Evolutionary conservation across 1,140 invertebrate species (phyloP), one percentile per base, ranked within the genome.

Genomic region (Ericerus pela): DNA sequence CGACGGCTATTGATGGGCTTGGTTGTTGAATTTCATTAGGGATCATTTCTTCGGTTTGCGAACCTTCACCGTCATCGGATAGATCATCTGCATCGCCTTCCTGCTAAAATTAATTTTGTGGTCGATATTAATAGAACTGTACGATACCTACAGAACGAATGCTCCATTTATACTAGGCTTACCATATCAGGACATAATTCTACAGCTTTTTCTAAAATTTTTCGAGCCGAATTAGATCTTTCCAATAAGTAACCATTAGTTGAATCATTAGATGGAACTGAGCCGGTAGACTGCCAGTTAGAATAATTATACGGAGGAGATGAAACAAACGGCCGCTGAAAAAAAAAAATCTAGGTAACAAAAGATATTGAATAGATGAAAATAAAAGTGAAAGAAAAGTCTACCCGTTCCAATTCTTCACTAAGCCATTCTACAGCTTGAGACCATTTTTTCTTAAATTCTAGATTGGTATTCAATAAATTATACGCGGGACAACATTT

Each of bases 181-280:
- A 85, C 84, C 62, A 84, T 81, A 61, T 88, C 84, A 4, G 85
- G 84, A 64, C 84, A 85, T 1, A 92, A 70, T 66, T 88, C 85
- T 54, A 78, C 78, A 1, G 89, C 88, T 66, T 82, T 80, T 60
- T 91, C 84, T 33, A 96, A 73, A 0, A 87, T 94, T 65, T 90
- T 85, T 54, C 87, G 79, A 0, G 93, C 94, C 61, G 89, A 94
- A 63, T 89, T 89, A 54, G 90, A 95, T 54, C 93, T 76, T 68
- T 96, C 92, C 37, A 97, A 70, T 72, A 90, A 93, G 66, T 95
- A 97, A 51, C 92, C 90, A 69, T 91, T 95, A 8, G 89, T 86
- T 16, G 87, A 89, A 68, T 96, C 93, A 70, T 96, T 96, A 11
- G 89, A 95, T 63, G 87, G 85, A 28, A 36, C 31, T 10, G 27